These are phyloP conservation scores for Tragelaphus oryx DNA, from an alignment of 2,797 vertebrate species.

Conservation along the genomic window DNA sequence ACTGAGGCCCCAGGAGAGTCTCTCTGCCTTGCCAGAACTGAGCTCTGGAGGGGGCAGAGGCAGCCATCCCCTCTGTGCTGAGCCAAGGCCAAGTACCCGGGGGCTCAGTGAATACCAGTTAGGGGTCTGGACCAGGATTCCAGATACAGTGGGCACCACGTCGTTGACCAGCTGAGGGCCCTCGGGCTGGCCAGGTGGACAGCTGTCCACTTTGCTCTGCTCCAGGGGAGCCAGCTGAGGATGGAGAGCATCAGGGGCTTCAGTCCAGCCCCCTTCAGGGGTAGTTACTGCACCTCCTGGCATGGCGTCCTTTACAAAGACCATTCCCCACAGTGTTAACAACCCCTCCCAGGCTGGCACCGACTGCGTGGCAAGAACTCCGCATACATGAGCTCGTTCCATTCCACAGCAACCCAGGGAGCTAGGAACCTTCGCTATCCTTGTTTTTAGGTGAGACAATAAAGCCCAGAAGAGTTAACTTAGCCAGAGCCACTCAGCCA, in stretches of 20 bases:
- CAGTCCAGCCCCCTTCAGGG: background rate
- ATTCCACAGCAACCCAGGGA: background rate
- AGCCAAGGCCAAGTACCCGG: background rate
- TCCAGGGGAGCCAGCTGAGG: background rate
- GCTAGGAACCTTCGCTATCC: background rate
- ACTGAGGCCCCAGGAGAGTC: background rate
- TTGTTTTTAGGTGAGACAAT: background rate
- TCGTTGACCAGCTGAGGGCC: background rate
- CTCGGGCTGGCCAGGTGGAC: background rate
- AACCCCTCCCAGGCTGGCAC: background rate
- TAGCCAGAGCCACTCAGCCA: background rate
- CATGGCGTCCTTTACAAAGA: background rate
- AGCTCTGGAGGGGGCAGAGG: background rate
- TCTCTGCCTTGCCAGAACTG: background rate
- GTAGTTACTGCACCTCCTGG: background rate
- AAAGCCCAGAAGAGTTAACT: background rate
- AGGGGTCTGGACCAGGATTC: background rate
- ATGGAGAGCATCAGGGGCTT: rapidly evolving
- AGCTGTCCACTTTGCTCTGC: background rate
- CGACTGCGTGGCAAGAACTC: background rate
- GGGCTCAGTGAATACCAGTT: background rate
- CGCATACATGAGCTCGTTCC: background rate
- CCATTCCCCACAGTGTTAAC: background rate
- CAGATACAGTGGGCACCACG: background rate
- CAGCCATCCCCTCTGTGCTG: background rate